These are phyloP conservation scores for Rostratula benghalensis DNA, from an alignment of 2,113 vertebrate species.

Conservation along the genomic window DNA sequence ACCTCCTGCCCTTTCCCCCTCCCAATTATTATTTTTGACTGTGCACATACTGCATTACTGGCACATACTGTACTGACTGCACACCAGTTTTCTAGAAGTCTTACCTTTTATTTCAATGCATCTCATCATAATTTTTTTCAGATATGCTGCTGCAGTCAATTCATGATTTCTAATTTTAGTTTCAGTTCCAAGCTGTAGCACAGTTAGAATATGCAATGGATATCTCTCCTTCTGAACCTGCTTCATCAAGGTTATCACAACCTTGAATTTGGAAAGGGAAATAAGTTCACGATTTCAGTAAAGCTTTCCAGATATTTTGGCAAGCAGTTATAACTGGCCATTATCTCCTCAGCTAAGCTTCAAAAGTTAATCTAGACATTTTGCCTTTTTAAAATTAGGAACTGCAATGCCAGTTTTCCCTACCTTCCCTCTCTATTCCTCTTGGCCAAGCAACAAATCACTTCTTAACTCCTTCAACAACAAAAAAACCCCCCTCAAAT, in stretches of 20 bases:
- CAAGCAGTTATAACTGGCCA: not conserved
- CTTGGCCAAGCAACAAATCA: not conserved
- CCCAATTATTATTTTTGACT: not conserved
- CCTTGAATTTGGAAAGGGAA: slow-evolving; percentile 65
- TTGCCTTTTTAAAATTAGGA: not conserved
- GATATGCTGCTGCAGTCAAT: slow-evolving; percentile 82
- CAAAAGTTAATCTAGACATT: not conserved
- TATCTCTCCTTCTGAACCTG: slow-evolving; percentile 66
- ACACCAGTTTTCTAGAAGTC: not conserved
- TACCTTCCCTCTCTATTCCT: accelerated
- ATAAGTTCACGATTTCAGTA: not conserved
- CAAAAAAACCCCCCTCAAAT: not conserved
- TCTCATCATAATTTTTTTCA: slow-evolving; percentile 83
- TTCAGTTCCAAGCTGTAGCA: slow-evolving; percentile 85
- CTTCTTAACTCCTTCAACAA: not conserved
- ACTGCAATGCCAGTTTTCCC: no score
- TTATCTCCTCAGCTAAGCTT: not conserved
- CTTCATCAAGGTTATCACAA: slow-evolving; percentile 84
- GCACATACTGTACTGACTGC: not conserved
- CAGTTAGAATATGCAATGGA: slow-evolving; percentile 83
- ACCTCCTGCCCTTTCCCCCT: accelerated
- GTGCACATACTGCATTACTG: no score
- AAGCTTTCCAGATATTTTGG: not conserved
- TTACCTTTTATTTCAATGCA: slow-evolving; percentile 87
- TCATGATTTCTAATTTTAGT: slow-evolving; percentile 82